Percentiles rank a stretch among this genome's conserved stretches.
These are phyloP conservation scores for Bombyx mandarina DNA, from an alignment of 1,140 invertebrate genomes.

Conservation along the genomic window DNA sequence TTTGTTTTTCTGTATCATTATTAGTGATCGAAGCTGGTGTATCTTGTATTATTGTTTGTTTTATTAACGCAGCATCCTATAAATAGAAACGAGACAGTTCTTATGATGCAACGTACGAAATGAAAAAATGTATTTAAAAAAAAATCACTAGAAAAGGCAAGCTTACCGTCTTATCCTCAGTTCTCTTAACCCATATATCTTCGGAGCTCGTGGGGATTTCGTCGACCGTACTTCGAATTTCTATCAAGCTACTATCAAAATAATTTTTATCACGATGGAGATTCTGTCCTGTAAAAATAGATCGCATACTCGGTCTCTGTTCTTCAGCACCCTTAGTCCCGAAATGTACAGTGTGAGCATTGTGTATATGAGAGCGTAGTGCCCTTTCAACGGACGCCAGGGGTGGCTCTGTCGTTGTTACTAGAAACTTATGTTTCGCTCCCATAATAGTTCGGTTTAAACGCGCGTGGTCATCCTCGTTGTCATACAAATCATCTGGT, in stretches of 20 bases:
- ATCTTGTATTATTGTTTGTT: no score
- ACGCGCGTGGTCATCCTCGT: slow-evolving; percentile 15
- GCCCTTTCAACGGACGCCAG: slow-evolving; percentile 50
- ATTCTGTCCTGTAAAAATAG: slow-evolving; percentile 71
- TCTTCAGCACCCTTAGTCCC: slow-evolving; percentile 71
- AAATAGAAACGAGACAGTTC: no score
- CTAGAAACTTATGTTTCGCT: slow-evolving; percentile 54
- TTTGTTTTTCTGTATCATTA: slow-evolving; percentile 9
- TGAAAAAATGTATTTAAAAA: slow-evolving; percentile 2
- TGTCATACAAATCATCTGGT: slow-evolving; percentile 8
- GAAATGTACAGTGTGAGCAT: slow-evolving; percentile 76
- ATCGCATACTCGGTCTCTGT: slow-evolving; percentile 69
- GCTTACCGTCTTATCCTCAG: slow-evolving; percentile 47
- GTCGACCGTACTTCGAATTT: slow-evolving; percentile 82
- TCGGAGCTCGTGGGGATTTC: slow-evolving; percentile 72
- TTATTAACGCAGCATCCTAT: no score
- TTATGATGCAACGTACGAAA: no score
- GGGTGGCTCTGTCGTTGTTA: slow-evolving; percentile 39
- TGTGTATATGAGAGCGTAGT: slow-evolving; percentile 71
- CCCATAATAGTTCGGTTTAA: slow-evolving; percentile 56
- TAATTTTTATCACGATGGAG: slow-evolving; percentile 84
- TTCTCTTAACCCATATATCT: slow-evolving; percentile 80
- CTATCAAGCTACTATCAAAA: slow-evolving; percentile 85
- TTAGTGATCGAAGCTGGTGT: not conserved
- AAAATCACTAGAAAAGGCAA: not conserved